These are phyloP conservation scores for Chrysomela aeneicollis DNA, from an alignment of 2,888 invertebrate species.

Conservation along the genomic window DNA sequence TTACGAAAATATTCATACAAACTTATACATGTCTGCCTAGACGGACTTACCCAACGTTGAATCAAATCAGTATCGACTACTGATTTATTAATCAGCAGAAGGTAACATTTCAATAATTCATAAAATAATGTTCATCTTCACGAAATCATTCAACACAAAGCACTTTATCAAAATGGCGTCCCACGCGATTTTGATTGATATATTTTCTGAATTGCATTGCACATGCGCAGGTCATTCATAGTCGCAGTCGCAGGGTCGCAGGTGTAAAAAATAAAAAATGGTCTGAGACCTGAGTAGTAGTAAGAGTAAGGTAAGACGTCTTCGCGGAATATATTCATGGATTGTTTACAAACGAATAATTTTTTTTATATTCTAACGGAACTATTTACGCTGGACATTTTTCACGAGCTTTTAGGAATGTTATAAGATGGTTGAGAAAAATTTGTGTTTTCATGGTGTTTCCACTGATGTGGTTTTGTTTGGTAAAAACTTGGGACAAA, in stretches of 20 bases:
- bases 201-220: slow-evolving; percentile 44
- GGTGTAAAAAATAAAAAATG: slow-evolving; percentile 17
- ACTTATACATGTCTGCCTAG: slow-evolving; percentile 24
- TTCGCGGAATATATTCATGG: too few relatives aligned
- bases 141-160: slow-evolving; percentile 51
- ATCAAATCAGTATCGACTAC: slow-evolving; percentile 21
- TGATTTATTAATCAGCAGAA: slow-evolving; percentile 24
- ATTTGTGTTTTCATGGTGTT: too few relatives aligned
- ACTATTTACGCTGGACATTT: too few relatives aligned
- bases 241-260: slow-evolving; percentile 32
- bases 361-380: too few relatives aligned
- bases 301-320: too few relatives aligned
- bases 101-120: slow-evolving; percentile 35
- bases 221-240: slow-evolving; percentile 42
- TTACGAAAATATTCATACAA: slow-evolving; percentile 1
- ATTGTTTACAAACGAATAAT: too few relatives aligned
- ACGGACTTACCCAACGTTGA: slow-evolving; percentile 40
- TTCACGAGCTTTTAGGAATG: too few relatives aligned
- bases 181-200: slow-evolving; percentile 59
- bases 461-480: too few relatives aligned
- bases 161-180: slow-evolving; percentile 61
- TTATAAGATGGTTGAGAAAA: too few relatives aligned
- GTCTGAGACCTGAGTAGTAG: too few relatives aligned
- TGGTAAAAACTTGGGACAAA: too few relatives aligned
- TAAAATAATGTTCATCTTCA: slow-evolving; percentile 38